Evolutionary conservation across 2,888 invertebrate species (phyloP), one percentile per base, ranked within the genome.

Genomic region (Pterobdella sp.): DNA sequence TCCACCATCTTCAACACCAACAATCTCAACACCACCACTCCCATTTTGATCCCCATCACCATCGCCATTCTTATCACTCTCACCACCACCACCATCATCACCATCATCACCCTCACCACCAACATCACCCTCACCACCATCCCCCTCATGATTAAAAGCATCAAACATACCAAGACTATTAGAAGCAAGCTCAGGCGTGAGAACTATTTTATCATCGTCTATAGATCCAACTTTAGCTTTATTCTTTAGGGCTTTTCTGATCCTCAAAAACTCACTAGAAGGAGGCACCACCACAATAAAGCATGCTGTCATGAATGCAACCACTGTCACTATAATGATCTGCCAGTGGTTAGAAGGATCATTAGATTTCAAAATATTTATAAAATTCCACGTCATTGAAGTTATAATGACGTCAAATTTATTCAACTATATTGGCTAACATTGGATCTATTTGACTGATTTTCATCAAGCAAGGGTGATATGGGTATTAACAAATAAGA

Each of bases 271-370:
- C 26, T 71, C 71, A 18, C 63, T 31, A 35, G 32, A 31, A 18
- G 71, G 71, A 1, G 82, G 82, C 14, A 80, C 76, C 14, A 80
- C 70, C 34, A 82, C 79, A 73, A 82, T 81, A 71, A 80, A 79
- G n/a, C 80, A 72, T 35, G 79, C 78, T 0, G 81, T 81, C n/a
- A 79, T 26, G 70, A 80, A 78, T 4, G 79, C 80, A 80, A 81
- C 82, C 0, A 78, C 78, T 70, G 80, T 77, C 1, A 80, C 77
- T 14, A 81, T 4, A 18, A 76, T 76, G 2, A 82, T 79, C 82
- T 82, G 77, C 22, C 65, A 74, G 49, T 22, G 37, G 10, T 71
- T 60, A 37, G 1, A 52, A 64, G 7, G 29, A 63, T 2, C n/a
- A n/a, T n/a, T n/a, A n/a, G n/a, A n/a, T n/a, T 31, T 29, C 22